Evolutionary conservation across 37 sponge, comb jelly and placozoan species (phyloP).

Genomic region (Agelas oroides): DNA sequence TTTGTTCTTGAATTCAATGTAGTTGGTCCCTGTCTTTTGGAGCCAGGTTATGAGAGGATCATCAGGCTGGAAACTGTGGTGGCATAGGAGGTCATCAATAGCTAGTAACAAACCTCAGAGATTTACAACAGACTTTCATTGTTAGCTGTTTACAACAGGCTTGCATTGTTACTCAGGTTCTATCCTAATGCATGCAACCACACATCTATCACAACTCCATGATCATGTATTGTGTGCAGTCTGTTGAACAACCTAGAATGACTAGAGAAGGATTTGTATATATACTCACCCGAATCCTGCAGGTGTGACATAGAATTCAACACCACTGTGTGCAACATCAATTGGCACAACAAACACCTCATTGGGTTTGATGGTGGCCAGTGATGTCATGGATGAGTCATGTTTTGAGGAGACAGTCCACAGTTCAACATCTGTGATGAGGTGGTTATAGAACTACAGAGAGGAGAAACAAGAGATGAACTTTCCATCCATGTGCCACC

Average conservation of each 20-base stretch:
- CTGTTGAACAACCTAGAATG: no score
- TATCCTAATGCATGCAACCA: no score
- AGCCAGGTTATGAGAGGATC: conserved; percentile 26
- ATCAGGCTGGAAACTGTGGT: background rate
- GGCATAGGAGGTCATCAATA: no score
- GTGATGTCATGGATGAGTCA: no score
- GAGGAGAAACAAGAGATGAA: background rate
- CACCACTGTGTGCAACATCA: background rate
- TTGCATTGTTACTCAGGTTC: no score
- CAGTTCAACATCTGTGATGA: conserved; percentile 16
- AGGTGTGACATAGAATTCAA: conserved; percentile 44
- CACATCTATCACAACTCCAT: no score
- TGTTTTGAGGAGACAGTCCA: background rate
- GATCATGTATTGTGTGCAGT: no score
- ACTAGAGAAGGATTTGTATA: background rate
- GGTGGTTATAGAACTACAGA: conserved; percentile 47
- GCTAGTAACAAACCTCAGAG: no score
- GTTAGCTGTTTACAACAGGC: no score
- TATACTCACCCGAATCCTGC: conserved; percentile 48
- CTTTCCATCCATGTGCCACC: no score
- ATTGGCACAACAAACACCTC: conserved; percentile 59
- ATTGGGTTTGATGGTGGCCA: conserved; percentile 38
- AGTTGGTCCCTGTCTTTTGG: background rate
- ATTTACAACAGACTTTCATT: no score
- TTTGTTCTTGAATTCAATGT: conserved; percentile 25